phyloP scores from a whole-genome alignment of 2,113 vertebrate genomes.

The Tamias sibiricus region DNA sequence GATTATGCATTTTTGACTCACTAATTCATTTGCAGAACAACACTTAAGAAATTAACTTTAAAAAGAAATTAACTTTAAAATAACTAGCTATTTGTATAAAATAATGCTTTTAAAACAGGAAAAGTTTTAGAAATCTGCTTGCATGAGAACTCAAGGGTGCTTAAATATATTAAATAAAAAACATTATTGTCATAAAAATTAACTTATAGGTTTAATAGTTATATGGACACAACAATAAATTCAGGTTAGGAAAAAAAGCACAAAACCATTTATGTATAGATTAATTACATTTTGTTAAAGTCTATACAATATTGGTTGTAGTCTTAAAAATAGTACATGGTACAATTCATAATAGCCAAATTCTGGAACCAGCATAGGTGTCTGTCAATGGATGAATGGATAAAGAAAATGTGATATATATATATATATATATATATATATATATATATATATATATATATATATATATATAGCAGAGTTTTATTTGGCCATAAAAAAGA shows the following conservation, averaged over 20 bases:
- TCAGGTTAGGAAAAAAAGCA: not conserved
- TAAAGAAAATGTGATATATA: no score
- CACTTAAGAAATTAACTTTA: constrained; percentile 60
- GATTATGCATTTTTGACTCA: constrained; percentile 64
- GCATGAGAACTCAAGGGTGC: not conserved
- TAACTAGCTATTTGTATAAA: constrained; percentile 54
- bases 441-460: no score
- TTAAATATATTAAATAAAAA: constrained; percentile 53
- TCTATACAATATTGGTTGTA: not conserved
- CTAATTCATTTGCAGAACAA: constrained; percentile 66
- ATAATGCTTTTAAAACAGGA: constrained; percentile 39
- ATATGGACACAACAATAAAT: not conserved
- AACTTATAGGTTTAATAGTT: constrained; percentile 30
- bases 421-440: no score
- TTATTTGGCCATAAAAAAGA: no score
- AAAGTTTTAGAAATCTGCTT: constrained; percentile 57
- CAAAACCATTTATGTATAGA: not conserved
- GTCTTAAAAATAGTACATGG: not conserved
- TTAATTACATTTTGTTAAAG: constrained; percentile 37
- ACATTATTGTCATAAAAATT: constrained; percentile 43
- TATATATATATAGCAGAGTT: no score
- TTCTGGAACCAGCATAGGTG: no score
- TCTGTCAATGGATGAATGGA: no score
- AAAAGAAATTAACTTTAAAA: no score
- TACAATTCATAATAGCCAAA: no score